Base-by-base conservation (phyloP, 2,888 invertebrate genomes). In the Onchidella celtica region DNA sequence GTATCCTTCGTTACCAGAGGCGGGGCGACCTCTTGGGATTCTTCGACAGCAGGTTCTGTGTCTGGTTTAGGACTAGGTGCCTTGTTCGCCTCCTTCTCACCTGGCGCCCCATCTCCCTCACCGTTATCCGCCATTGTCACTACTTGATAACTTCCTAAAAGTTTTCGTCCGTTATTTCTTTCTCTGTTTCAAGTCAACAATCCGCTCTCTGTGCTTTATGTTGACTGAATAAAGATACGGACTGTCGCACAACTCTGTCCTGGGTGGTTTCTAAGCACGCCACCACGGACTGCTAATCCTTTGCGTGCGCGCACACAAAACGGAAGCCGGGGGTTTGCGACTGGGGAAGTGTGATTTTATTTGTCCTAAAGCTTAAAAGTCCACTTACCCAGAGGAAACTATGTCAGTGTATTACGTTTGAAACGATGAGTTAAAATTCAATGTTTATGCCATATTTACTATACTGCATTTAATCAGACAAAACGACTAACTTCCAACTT, bases 21-120 rank as follows among this genome's bases (percentile, higher is more conserved):
- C 14, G 92, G 91, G 27, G 91, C 88, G 38, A 91, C 90, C 79
- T 91, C 91, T n/a, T n/a, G n/a, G n/a, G n/a, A n/a, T 77, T 85
- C 27, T n/a, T 29, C 29, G 47, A 6, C 47, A 17, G 47, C 47
- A 11, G 47, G 47, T 17, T 47, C 86, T n/a, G 85, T 84, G 73
- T 92, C 92, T 14, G 92, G 92, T 82, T 92, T 92, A 0, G 92
- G 92, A 82, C 91, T 91, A 24, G 89, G 90, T 24, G 90, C 86
- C 83, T 92, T 92, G 69, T 87, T 92, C 11, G 88, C 87, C 86
- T 92, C 92, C 84, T 92, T 92, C 68, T 90, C 91, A 61, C 90
- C 89, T 1, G 88, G 88, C 34, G 82, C 88, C 9, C 84, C 88
- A 61, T 89, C 89, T 70, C 78, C 82, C 70, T 88, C 87, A n/a